Evolutionary conservation across 1,140 invertebrate genomes (phyloP).

Genomic region (Ceratina calcarata): DNA sequence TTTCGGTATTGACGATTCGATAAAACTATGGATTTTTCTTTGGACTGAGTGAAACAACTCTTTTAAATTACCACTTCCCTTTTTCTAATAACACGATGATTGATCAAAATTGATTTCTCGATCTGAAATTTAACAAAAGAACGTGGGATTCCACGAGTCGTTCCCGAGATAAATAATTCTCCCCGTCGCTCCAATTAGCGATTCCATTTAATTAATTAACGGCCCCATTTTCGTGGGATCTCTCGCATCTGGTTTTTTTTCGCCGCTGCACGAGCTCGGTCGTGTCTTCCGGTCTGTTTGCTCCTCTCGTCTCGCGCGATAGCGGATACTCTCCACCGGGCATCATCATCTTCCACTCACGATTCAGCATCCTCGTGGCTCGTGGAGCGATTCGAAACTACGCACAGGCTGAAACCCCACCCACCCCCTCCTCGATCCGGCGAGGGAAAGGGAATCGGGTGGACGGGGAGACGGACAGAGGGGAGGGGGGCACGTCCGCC

Average conservation of each 20-base stretch:
- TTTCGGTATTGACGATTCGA: no score
- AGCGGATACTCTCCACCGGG: slow-evolving; percentile 49
- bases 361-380: slow-evolving; percentile 54
- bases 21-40: no score
- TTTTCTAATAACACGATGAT: no score
- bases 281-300: slow-evolving; percentile 51
- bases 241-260: not conserved
- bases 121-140: no score
- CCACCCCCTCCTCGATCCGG: slow-evolving; percentile 40
- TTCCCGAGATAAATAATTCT: no score
- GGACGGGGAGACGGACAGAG: slow-evolving; percentile 26
- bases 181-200: not conserved
- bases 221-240: not conserved
- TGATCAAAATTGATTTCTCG: no score
- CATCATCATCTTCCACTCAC: slow-evolving; percentile 55
- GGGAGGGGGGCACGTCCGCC: slow-evolving; percentile 60
- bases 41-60: no score
- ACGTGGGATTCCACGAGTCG: no score
- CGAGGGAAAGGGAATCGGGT: slow-evolving; percentile 26
- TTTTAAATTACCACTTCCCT: no score
- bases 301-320: slow-evolving; percentile 27
- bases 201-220: no score
- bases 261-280: no score
- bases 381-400: slow-evolving; percentile 51
- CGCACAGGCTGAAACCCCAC: slow-evolving; percentile 49